Base-by-base conservation (phyloP, 2,888 invertebrate genomes). In the Trissoscelio sp. region DNA sequence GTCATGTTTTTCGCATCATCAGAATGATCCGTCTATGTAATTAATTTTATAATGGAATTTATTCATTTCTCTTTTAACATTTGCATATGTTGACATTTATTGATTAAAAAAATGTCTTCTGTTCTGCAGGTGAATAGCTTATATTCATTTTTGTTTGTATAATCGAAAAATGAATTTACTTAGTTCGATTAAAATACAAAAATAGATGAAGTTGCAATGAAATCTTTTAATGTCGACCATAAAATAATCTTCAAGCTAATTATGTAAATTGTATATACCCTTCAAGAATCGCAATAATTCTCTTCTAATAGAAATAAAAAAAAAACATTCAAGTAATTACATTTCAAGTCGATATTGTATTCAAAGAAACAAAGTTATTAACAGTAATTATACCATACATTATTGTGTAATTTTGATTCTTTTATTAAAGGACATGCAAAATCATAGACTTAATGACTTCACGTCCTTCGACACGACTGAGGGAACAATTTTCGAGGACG, bases 381-480 rank as follows among this genome's bases (percentile, higher is more conserved):
- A 37, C 42, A 16, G 18, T 48, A 39, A 60, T 72, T 60, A 60
- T 34, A 3, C 28, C 34, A 37, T n/a, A 3, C 24, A 16, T 75
- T 4, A 51, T 48, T 57, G 31, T 48, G 34, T 72, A 57, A 64
- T 60, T 44, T 73, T 39, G 39, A 28, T 53, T 44, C 7, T 20
- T 62, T 69, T 16, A 34, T 72, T 66, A 66, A 70, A 75, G 75
- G 81, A 70, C 37, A 48, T 39, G 46, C 64, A 20, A 39, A 77
- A 81, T 51, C 79, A 75, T 5, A 16, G 64, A 44, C 55, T 69
- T 9, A 74, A 80, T 48, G 80, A 69, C 44, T 75, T 51, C 34
- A 20, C 75, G 66, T 69, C 64, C 62, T 57, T 78, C 70, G 72
- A 67, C n/a, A 42, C 69, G 18, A 82, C 67, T 16, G 57, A 48